Percentiles rank a stretch among this genome's conserved stretches.
phyloP scores from a whole-genome alignment of 30 jellyfish, hydroid and myxozoan genomes.

The Sanderia malayensis region DNA sequence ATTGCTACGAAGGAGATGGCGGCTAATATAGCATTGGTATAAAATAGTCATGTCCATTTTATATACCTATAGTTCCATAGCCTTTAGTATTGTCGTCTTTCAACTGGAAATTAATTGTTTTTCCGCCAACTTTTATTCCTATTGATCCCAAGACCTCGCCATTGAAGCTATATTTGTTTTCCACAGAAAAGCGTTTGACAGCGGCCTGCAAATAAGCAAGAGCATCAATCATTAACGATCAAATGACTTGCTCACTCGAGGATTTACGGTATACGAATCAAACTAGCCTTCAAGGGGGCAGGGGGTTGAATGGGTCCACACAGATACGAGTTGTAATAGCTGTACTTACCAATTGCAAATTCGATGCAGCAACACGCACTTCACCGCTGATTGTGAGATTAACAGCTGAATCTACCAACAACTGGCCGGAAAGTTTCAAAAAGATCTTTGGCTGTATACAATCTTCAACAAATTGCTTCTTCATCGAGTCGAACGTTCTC shows the following conservation, averaged over 20 bases:
- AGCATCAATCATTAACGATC: too few relatives aligned
- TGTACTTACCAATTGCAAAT: slow-evolving; percentile 23
- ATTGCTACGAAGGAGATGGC: too few relatives aligned
- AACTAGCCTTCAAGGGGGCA: too few relatives aligned
- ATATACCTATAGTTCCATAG: slow-evolving; percentile 49
- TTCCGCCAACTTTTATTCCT: slow-evolving; percentile 25
- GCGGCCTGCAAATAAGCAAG: slow-evolving; percentile 15
- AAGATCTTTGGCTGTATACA: slow-evolving; percentile 31
- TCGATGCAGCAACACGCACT: not conserved
- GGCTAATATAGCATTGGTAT: too few relatives aligned
- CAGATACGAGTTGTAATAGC: too few relatives aligned
- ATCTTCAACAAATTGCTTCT: not conserved
- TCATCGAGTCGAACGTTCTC: not conserved
- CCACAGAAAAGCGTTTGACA: slow-evolving; percentile 13
- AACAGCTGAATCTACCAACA: not conserved
- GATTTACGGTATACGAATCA: too few relatives aligned
- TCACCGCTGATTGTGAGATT: slow-evolving; percentile 32
- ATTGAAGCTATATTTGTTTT: slow-evolving; percentile 4
- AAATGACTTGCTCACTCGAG: too few relatives aligned
- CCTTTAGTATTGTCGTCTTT: slow-evolving; percentile 23
- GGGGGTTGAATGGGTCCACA: too few relatives aligned
- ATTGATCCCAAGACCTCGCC: slow-evolving; percentile 26
- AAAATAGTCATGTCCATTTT: too few relatives aligned
- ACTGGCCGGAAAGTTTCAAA: slow-evolving; percentile 20
- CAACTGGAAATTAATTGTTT: slow-evolving; percentile 2